These are phyloP conservation scores for Salvelinus fontinalis DNA, from an alignment of 2,113 vertebrate species.

Conservation along the genomic window DNA sequence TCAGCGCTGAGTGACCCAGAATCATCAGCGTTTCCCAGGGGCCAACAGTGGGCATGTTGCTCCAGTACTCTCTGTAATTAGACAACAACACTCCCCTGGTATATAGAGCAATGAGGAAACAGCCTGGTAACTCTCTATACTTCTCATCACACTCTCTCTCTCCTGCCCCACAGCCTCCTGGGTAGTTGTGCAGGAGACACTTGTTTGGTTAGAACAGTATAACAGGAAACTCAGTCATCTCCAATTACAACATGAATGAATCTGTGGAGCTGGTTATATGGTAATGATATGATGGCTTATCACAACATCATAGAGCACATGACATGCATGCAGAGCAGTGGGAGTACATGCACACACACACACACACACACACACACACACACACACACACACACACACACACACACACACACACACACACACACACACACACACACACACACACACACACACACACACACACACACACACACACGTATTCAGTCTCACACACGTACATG, in stretches of 20 bases:
- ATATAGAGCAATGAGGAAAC: not conserved
- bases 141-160: not conserved
- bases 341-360: not conserved
- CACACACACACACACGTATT: too few relatives aligned
- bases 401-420: not conserved
- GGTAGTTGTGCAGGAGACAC: not conserved
- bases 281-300: not conserved
- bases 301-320: not conserved
- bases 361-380: not conserved
- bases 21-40: not conserved
- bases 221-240: not conserved
- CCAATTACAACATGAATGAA: not conserved
- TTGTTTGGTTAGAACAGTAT: not conserved
- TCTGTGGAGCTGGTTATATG: not conserved
- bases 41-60: not conserved
- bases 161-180: not conserved
- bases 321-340: not conserved
- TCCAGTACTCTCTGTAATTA: too few relatives aligned
- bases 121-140: not conserved
- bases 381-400: not conserved
- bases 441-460: too few relatives aligned
- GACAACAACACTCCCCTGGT: too few relatives aligned
- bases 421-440: not conserved
- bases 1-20: not conserved
- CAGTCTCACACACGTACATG: too few relatives aligned